A percentile compares a stretch with the other conserved stretches of the same genome.
Conservation (phyloP, 2,113 vertebrate genomes). For the Cinclus cinclus region DNA sequence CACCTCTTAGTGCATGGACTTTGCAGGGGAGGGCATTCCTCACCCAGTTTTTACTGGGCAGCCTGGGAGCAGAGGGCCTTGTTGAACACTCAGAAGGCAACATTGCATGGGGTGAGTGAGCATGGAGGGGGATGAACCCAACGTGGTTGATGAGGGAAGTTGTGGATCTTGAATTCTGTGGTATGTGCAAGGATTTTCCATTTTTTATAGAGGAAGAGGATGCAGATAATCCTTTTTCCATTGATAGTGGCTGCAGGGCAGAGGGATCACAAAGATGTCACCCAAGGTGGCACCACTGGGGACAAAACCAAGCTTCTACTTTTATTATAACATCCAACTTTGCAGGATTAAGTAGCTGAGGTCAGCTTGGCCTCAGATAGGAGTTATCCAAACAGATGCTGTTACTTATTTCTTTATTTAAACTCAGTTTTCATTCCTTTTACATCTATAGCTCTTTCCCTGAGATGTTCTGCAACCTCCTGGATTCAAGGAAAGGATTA, state of each 20-base stretch:
- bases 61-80: neutral
- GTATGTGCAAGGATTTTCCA: neutral
- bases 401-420: neutral
- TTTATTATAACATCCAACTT: neutral
- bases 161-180: neutral
- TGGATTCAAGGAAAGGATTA: neutral
- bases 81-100: neutral
- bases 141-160: fast-evolving
- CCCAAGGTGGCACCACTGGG: fast-evolving
- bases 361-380: neutral
- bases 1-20: neutral
- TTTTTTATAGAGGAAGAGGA: neutral
- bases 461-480: neutral
- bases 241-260: neutral
- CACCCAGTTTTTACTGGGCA: neutral
- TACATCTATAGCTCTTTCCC: neutral
- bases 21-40: neutral
- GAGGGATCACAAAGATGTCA: neutral
- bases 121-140: neutral
- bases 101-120: fast-evolving
- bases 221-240: neutral
- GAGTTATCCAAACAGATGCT: neutral
- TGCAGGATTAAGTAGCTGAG: neutral
- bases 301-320: neutral
- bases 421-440: neutral